Conservation (phyloP, 2,113 vertebrate species). For the Nannospalax galili region DNA sequence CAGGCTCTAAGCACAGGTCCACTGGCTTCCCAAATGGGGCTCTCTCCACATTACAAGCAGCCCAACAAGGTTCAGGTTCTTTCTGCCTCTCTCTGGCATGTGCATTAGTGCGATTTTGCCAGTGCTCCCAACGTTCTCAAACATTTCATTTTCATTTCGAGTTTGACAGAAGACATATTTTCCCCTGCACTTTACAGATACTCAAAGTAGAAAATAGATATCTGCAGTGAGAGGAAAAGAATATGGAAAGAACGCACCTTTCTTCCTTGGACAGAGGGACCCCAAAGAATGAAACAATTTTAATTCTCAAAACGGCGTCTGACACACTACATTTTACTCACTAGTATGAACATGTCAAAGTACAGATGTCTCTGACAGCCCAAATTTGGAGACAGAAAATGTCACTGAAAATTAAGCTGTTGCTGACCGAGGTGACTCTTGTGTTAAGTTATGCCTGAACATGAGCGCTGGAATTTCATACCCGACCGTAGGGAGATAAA, state of each 20-base stretch:
- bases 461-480: slow-evolving; percentile 71
- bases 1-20: neutral
- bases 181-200: neutral
- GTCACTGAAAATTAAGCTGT: slow-evolving; percentile 72
- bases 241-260: neutral
- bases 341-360: slow-evolving; percentile 56
- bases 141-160: neutral
- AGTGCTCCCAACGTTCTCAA: neutral
- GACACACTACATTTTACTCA: slow-evolving; percentile 18
- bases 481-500: slow-evolving; percentile 57
- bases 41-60: neutral
- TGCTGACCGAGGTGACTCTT: slow-evolving; percentile 53
- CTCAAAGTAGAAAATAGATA: neutral
- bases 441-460: slow-evolving; percentile 64
- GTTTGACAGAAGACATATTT: neutral
- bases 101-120: neutral
- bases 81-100: neutral
- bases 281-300: neutral
- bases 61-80: neutral
- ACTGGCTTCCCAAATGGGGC: neutral
- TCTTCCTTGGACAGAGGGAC: neutral
- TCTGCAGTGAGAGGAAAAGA: neutral
- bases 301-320: neutral
- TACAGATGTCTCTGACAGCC: neutral
- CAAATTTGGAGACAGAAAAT: slow-evolving; percentile 42